Conservation (phyloP, 2,888 invertebrate species). For the Polyploca ridens region DNA sequence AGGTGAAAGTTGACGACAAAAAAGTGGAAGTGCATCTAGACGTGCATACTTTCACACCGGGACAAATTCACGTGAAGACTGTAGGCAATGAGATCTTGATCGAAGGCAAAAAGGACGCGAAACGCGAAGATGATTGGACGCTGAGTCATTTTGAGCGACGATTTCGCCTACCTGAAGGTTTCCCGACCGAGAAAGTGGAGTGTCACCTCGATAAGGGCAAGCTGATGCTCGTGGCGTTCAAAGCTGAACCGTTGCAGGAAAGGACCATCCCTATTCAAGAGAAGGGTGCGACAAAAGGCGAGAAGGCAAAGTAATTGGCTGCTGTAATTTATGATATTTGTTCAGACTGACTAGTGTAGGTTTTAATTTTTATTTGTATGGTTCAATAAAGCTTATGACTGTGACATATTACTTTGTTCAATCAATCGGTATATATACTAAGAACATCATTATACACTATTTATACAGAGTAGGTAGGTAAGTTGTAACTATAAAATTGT, state of each 20-base stretch:
- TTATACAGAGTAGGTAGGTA: too few species aligned
- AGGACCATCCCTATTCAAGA: constrained; percentile 67
- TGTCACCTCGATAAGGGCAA: constrained; percentile 92
- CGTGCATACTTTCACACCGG: constrained; percentile 91
- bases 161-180: constrained; percentile 90
- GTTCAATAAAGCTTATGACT: neutral
- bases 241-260: constrained; percentile 67
- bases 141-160: constrained; percentile 90
- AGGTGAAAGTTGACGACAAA: constrained; percentile 85
- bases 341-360: constrained; percentile 31
- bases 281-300: constrained; percentile 37
- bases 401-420: too few species aligned
- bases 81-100: constrained; percentile 88
- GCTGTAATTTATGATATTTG: constrained; percentile 5
- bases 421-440: too few species aligned
- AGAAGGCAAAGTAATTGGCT: constrained; percentile 18
- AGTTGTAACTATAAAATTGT: too few species aligned
- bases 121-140: constrained; percentile 89
- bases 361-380: neutral
- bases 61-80: constrained; percentile 91
- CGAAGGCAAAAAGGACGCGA: constrained; percentile 92
- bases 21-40: constrained; percentile 90
- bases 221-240: constrained; percentile 87
- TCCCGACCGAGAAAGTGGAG: constrained; percentile 88
- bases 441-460: too few species aligned